Conservation (phyloP, 1,140 invertebrate genomes). For the Telenomus remus region DNA sequence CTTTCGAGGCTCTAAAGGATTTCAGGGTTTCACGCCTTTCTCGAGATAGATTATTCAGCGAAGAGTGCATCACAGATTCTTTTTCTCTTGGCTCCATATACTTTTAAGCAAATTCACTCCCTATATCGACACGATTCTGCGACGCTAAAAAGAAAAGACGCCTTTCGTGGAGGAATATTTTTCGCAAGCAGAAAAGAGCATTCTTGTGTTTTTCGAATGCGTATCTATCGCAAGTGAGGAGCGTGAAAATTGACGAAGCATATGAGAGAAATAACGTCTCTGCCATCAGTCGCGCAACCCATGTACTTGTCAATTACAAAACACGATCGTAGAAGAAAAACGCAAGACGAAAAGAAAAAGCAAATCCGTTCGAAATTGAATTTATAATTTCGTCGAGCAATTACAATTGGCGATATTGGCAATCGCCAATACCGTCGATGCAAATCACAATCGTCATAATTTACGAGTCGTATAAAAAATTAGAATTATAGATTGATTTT, state of each 20-base stretch:
- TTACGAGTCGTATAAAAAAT: background rate
- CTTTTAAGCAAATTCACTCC: conserved; percentile 61
- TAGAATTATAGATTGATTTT: conserved; percentile 2
- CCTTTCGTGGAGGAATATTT: conserved; percentile 57
- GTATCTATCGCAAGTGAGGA: conserved; percentile 31
- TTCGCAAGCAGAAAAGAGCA: conserved; percentile 52
- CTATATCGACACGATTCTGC: conserved; percentile 52
- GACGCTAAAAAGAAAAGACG: conserved; percentile 60
- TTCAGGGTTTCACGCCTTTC: conserved; percentile 53
- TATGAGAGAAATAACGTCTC: conserved; percentile 44
- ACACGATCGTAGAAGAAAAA: background rate
- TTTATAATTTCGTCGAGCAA: too few species aligned
- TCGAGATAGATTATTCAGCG: conserved; percentile 58
- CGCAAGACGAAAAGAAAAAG: too few species aligned
- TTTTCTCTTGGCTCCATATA: conserved; percentile 55
- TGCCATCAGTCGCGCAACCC: conserved; percentile 40
- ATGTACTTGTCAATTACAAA: conserved; percentile 39
- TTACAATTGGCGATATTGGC: too few species aligned
- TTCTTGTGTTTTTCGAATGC: conserved; percentile 57
- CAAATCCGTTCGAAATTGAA: too few species aligned
- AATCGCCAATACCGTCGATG: too few species aligned
- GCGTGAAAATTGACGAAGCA: conserved; percentile 52
- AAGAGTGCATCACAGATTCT: conserved; percentile 58
- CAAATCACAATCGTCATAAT: background rate
- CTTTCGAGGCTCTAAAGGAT: conserved; percentile 49